A percentile compares a stretch with the other conserved stretches of the same genome.
These are phyloP conservation scores for Nephrotoma flavescens DNA, from an alignment of 2,888 invertebrate species.

Conservation along the genomic window DNA sequence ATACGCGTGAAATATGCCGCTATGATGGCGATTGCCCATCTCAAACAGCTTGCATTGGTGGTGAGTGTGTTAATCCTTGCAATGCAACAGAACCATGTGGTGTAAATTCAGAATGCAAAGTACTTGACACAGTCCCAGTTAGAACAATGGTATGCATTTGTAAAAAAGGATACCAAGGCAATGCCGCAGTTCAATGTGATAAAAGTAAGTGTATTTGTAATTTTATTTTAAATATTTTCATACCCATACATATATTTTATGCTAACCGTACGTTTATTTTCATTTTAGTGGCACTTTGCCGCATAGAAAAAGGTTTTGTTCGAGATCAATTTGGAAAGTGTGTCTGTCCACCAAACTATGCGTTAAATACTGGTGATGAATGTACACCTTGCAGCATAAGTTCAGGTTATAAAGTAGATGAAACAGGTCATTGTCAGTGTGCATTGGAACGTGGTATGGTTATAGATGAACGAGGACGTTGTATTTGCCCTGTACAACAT, in stretches of 20 bases:
- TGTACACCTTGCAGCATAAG: conserved; percentile 58
- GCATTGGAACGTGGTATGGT: conserved; percentile 63
- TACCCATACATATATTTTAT: neutral
- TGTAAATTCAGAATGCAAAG: conserved; percentile 60
- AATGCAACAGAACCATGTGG: conserved; percentile 65
- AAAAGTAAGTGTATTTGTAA: conserved; percentile 45
- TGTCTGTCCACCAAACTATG: conserved; percentile 62
- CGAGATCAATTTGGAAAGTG: conserved; percentile 48
- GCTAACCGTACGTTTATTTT: neutral
- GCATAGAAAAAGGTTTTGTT: conserved; percentile 52
- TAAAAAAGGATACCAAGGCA: conserved; percentile 70
- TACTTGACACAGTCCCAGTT: conserved; percentile 67
- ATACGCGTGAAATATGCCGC: conserved; percentile 43
- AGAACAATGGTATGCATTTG: conserved; percentile 84
- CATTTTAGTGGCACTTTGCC: conserved; percentile 40
- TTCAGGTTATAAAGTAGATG: conserved; percentile 59
- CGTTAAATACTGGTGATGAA: conserved; percentile 58
- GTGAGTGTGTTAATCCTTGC: conserved; percentile 74
- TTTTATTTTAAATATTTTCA: neutral
- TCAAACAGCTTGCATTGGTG: conserved; percentile 67
- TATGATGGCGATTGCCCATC: conserved; percentile 71
- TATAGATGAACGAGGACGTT: conserved; percentile 59
- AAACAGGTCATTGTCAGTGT: conserved; percentile 68
- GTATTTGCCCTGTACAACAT: conserved; percentile 55
- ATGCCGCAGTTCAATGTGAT: conserved; percentile 71